phyloP scores from a whole-genome alignment of 1,140 invertebrate species.

The Globodera rostochiensis region DNA sequence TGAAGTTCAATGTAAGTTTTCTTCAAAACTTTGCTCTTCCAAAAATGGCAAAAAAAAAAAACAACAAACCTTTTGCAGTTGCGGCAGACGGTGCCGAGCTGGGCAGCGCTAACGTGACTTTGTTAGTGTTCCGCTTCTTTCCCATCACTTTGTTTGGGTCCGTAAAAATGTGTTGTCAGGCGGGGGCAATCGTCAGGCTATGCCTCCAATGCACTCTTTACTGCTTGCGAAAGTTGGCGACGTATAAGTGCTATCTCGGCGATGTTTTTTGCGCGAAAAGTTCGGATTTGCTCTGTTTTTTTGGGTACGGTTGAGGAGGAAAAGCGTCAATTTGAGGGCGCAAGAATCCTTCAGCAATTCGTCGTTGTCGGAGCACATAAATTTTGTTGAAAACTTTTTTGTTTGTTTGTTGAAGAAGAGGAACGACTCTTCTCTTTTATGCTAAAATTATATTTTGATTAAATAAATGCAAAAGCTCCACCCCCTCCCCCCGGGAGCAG shows the following conservation, averaged over 20 bases:
- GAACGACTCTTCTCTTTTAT: not conserved
- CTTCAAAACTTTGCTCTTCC: no score
- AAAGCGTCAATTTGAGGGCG: not conserved
- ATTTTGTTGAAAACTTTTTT: not conserved
- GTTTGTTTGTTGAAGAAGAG: not conserved
- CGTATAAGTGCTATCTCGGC: not conserved
- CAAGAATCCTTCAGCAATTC: not conserved
- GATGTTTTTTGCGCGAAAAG: not conserved
- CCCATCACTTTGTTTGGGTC: slow-evolving; percentile 26
- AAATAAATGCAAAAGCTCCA: not conserved
- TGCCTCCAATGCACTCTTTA: not conserved
- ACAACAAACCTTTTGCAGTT: not conserved
- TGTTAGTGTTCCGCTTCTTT: slow-evolving; percentile 39
- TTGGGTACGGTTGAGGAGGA: not conserved
- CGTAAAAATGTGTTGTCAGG: not conserved
- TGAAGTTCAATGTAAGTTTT: no score
- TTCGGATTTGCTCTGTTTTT: not conserved
- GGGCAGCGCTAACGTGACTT: slow-evolving; percentile 29
- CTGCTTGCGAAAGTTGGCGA: not conserved
- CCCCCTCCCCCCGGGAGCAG: no score
- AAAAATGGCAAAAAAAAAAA: not conserved
- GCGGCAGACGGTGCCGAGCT: not conserved
- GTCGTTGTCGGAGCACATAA: not conserved
- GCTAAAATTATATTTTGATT: not conserved
- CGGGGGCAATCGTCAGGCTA: not conserved